These are phyloP conservation scores for Euphydryas editha DNA, from an alignment of 2,888 invertebrate species.

Conservation along the genomic window DNA sequence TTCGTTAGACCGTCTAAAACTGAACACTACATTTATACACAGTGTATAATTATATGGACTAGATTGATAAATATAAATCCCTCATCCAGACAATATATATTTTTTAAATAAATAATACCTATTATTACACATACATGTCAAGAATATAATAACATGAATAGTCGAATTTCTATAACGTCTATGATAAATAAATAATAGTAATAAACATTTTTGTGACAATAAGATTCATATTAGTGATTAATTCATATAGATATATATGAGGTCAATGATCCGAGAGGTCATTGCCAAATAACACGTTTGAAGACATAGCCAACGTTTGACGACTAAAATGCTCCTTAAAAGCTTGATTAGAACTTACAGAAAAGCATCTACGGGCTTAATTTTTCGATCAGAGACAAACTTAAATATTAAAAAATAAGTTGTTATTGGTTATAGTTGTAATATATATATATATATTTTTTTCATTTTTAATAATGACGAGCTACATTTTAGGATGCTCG, in stretches of 20 bases:
- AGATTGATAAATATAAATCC: background rate
- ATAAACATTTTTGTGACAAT: conserved; percentile 19
- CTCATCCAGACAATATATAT: too few relatives aligned
- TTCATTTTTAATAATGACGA: conserved; percentile 46
- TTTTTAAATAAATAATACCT: too few relatives aligned
- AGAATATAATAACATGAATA: conserved; percentile 14
- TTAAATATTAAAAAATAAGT: conserved; percentile 27
- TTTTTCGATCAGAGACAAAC: conserved; percentile 34
- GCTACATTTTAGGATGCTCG: conserved; percentile 68
- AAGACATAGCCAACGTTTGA: conserved; percentile 63
- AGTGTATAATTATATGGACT: background rate
- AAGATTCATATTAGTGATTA: conserved; percentile 43
- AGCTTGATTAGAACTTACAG: conserved; percentile 34
- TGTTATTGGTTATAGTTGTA: conserved; percentile 33
- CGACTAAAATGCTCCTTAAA: conserved; percentile 62
- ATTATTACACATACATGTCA: conserved; percentile 5
- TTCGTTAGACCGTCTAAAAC: too few relatives aligned
- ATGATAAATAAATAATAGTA: too few relatives aligned
- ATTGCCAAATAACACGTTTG: conserved; percentile 77
- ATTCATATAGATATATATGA: conserved; percentile 41
- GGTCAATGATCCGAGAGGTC: conserved; percentile 75
- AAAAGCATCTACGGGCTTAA: conserved; percentile 15
- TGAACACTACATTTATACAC: too few relatives aligned
- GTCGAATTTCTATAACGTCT: conserved; percentile 28
- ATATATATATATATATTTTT: conserved; percentile 36